A percentile compares a stretch with the other conserved stretches of the same genome.
Conservation (phyloP, 2,113 vertebrate species). For the Enhydra lutris region DNA sequence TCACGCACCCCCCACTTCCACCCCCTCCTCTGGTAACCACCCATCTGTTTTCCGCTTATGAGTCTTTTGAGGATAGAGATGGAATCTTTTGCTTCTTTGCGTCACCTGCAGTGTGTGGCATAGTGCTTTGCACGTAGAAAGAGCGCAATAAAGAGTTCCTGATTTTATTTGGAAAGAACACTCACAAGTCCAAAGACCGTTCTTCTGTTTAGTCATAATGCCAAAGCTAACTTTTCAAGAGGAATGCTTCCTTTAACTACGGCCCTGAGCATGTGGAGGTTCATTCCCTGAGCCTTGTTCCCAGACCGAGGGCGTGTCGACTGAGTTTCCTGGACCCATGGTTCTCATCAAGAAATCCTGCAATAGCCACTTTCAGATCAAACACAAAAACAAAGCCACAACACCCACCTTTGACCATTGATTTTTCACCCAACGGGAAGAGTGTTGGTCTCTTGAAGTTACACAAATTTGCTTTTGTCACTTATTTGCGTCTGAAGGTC, state of each 20-base stretch:
- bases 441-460: background rate
- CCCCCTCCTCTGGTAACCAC: background rate
- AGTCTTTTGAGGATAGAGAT: background rate
- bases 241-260: background rate
- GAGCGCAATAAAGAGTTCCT: background rate
- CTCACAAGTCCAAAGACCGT: background rate
- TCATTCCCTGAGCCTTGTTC: background rate
- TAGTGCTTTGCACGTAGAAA: background rate
- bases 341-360: background rate
- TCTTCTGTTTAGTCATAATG: background rate
- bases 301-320: rapidly evolving
- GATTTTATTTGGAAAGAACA: background rate
- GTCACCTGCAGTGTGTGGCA: background rate
- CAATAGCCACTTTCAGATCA: background rate
- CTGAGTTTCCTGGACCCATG: background rate
- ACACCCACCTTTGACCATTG: background rate
- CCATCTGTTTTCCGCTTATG: background rate
- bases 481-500: background rate
- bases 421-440: background rate
- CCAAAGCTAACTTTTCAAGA: background rate
- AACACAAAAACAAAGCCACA: background rate
- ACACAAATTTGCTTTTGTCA: background rate
- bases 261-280: background rate
- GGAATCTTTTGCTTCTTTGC: background rate
- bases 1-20: background rate